These are phyloP conservation scores for Cetoscarus ocellatus DNA, from an alignment of 2,797 vertebrate genomes.

Conservation along the genomic window DNA sequence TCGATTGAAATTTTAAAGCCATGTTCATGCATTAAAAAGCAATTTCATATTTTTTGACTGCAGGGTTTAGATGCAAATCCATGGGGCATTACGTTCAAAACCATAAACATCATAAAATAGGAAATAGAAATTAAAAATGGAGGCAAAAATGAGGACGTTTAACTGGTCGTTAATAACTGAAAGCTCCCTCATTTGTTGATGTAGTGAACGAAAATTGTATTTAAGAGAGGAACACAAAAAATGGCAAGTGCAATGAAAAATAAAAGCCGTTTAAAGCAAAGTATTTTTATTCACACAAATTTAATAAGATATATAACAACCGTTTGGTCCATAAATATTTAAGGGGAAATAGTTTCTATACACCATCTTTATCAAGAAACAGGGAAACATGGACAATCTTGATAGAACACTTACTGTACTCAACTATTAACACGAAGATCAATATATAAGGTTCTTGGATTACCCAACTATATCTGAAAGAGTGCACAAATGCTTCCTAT, in stretches of 20 bases:
- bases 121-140: conserved; percentile 85
- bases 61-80: conserved; percentile 92
- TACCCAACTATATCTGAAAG: conserved; percentile 98
- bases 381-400: conserved; percentile 99
- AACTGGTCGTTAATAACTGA: conserved; percentile 76
- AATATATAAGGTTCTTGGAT: conserved; percentile 99
- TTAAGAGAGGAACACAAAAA: conserved; percentile 76
- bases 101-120: conserved; percentile 85
- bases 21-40: conserved; percentile 96
- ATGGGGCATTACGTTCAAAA: conserved; percentile 95
- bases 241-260: conserved; percentile 92
- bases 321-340: conserved; percentile 99
- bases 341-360: conserved; percentile 99
- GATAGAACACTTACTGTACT: conserved; percentile 99
- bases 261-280: conserved; percentile 99
- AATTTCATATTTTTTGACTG: conserved; percentile 86
- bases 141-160: conserved; percentile 80
- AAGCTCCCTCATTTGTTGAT: conserved; percentile 77
- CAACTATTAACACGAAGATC: conserved; percentile 99
- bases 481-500: conserved; percentile 98
- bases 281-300: conserved; percentile 99
- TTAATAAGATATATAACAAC: conserved; percentile 99
- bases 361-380: conserved; percentile 99
- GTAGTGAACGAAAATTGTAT: conserved; percentile 74
- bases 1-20: conserved; percentile 89